phyloP scores from a whole-genome alignment of 2,113 vertebrate genomes.

The Cyrtonyx montezumae region DNA sequence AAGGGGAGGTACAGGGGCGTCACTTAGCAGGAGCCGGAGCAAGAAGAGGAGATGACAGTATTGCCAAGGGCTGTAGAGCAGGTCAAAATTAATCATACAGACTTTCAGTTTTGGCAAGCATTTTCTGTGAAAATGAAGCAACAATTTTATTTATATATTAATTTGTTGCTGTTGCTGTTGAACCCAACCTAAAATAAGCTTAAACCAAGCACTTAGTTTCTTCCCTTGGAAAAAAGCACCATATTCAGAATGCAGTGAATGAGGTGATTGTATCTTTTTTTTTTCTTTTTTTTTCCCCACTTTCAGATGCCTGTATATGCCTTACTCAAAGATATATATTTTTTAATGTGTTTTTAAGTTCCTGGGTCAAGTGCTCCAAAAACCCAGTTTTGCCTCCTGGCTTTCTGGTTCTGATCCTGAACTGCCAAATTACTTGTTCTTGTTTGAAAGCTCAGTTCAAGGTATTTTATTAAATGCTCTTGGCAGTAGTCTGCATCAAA shows the following conservation, averaged over 20 bases:
- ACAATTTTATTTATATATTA: not conserved
- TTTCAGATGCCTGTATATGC: not conserved
- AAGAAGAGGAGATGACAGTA: not conserved
- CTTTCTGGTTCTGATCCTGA: not conserved
- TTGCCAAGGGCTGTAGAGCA: not conserved
- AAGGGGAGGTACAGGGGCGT: fast-evolving
- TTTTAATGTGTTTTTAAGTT: not conserved
- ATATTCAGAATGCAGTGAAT: not conserved
- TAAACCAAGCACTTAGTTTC: not conserved
- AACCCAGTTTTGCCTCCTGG: not conserved
- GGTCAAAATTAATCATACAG: not conserved
- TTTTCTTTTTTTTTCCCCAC: not conserved
- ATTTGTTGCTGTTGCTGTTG: not conserved
- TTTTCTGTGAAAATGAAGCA: not conserved
- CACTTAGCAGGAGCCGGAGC: not conserved
- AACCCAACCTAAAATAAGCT: not conserved
- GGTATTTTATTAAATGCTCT: not conserved
- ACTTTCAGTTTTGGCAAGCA: not conserved
- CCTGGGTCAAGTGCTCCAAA: not conserved
- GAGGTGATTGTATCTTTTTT: not conserved
- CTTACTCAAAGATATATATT: not conserved
- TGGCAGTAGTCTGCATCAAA: not conserved
- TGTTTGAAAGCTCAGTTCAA: not conserved
- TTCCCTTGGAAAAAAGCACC: not conserved
- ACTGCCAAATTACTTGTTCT: not conserved